These are phyloP conservation scores for Camponotus floridanus DNA, from an alignment of 1,140 invertebrate species.

Conservation along the genomic window DNA sequence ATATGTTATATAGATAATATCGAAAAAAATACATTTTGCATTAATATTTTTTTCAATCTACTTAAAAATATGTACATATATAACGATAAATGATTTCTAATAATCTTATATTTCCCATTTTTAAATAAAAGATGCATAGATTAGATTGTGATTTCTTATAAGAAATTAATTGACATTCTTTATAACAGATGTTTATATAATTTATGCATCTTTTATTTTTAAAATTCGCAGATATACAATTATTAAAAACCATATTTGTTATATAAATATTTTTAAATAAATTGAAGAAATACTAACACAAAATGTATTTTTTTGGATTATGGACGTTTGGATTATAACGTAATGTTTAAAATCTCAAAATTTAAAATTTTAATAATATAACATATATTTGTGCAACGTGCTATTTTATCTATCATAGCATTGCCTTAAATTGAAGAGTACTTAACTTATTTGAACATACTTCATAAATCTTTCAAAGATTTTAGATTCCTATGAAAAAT, in stretches of 20 bases:
- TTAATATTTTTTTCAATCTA: too few relatives aligned
- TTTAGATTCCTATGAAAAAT: neutral
- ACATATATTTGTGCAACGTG: neutral
- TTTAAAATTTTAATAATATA: too few relatives aligned
- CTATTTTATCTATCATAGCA: neutral
- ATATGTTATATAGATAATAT: too few relatives aligned
- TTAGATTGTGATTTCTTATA: neutral
- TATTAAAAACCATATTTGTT: too few relatives aligned
- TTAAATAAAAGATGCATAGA: neutral
- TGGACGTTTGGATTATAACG: too few relatives aligned
- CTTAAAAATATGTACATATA: constrained; percentile 9
- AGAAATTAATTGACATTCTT: constrained; percentile 10
- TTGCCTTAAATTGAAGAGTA: neutral
- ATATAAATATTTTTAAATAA: neutral
- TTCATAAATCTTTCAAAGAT: neutral
- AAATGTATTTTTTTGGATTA: constrained; percentile 15
- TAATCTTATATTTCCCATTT: constrained; percentile 40
- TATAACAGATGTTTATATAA: neutral
- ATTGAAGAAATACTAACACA: neutral
- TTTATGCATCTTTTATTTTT: too few relatives aligned
- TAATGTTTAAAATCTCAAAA: neutral
- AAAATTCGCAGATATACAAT: too few relatives aligned
- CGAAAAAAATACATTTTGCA: too few relatives aligned
- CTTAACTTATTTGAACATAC: neutral
- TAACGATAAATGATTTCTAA: constrained; percentile 71